These are phyloP conservation scores for Falco peregrinus DNA, from an alignment of 2,797 vertebrate genomes.

Conservation along the genomic window DNA sequence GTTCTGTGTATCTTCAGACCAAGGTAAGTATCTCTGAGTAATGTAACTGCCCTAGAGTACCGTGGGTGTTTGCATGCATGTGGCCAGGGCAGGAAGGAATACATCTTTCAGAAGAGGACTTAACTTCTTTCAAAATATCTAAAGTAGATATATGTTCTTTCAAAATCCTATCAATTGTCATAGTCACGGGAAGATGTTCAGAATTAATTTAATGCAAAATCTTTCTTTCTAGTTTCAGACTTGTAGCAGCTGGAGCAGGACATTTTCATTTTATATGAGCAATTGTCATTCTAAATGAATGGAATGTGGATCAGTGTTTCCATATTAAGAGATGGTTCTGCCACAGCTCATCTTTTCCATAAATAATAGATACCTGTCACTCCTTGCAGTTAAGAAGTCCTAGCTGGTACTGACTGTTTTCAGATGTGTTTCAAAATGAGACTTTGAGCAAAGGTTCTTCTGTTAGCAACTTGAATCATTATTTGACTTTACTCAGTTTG, in stretches of 20 bases:
- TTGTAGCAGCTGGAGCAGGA: neutral
- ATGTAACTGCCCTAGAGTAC: neutral
- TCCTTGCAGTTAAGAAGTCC: neutral
- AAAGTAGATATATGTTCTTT: neutral
- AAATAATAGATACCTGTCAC: conserved; percentile 10
- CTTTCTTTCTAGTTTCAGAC: neutral
- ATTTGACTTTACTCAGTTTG: neutral
- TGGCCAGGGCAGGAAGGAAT: neutral
- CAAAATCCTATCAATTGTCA: neutral
- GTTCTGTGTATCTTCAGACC: neutral
- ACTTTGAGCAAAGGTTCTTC: neutral
- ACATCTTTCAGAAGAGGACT: neutral
- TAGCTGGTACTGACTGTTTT: neutral
- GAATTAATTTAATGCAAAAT: neutral
- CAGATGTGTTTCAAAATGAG: conserved; percentile 2
- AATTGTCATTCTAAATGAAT: neutral
- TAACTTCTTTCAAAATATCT: neutral
- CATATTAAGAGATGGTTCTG: neutral
- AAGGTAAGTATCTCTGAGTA: neutral
- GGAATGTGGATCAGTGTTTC: neutral
- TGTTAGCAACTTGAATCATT: neutral
- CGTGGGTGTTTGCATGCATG: too few species aligned
- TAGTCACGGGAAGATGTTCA: neutral
- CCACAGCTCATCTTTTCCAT: conserved; percentile 13
- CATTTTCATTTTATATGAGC: neutral